Base-by-base conservation (phyloP, 2,888 invertebrate species). In the Cremastinae sp. region DNA sequence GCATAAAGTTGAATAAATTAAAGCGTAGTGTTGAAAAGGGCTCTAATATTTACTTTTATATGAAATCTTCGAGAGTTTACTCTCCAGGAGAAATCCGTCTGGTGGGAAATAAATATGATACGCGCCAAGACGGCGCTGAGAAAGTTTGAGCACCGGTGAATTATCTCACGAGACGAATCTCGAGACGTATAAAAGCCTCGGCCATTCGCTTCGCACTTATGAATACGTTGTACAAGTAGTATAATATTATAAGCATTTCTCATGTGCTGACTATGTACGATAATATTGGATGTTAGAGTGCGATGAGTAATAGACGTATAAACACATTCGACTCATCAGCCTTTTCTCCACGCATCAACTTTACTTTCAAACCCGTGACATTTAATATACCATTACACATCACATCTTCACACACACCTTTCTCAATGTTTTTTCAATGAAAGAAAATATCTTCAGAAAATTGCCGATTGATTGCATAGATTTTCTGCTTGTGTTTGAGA, bases 241-340 rank as follows among this genome's bases (percentile, higher is more conserved):
- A n/a, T 41, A 41, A n/a, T 12, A 12, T 41, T 59, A n/a, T n/a
- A 45, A 12, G 18, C 20, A 20, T 58, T 22, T 45, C 41, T 59
- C 43, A 59, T 37, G 47, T 43, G n/a, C 47, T 62, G 5, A 37
- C 49, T 18, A 35, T 39, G 39, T 43, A 51, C 28, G 10, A 18
- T 49, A 64, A 14, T 53, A 59, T 51, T 73, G 45, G 51, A 59
- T 43, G 28, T 66, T 41, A 12, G 62, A 62, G 59, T 59, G 45
- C 59, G 69, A 74, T 78, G 78, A 78, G 71, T 74, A 74, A 78
- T 68, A 62, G 45, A 66, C 77, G 66, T 66, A 71, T 78, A 78
- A 78, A 78, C 77, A 78, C 70, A 66, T 78, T 72, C 72, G 64
- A 49, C 37, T 68, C 55, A 53, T 61, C 68, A 62, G 56, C 12